Evolutionary conservation across 2,113 vertebrate species (phyloP).

Genomic region (Hemibagrus wyckioides): DNA sequence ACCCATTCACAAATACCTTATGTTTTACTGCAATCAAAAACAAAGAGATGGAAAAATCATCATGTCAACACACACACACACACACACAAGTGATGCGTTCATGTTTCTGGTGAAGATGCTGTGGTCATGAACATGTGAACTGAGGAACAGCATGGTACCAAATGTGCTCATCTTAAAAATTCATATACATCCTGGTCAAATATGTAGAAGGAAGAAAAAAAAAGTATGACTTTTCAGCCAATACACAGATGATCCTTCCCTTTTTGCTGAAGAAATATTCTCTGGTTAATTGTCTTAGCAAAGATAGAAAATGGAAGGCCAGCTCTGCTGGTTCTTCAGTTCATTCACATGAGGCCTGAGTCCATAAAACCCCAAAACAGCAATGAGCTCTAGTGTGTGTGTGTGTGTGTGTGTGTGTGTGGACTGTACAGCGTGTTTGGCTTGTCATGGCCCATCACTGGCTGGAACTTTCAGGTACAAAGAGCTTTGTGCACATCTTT

Average conservation of each 20-base stretch:
- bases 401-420: constrained; percentile 18
- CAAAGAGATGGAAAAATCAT: constrained; percentile 26
- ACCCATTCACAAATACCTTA: constrained; percentile 44
- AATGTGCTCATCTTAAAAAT: constrained; percentile 33
- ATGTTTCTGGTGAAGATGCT: constrained; percentile 35
- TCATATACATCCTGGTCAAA: constrained; percentile 29
- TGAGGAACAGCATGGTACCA: constrained; percentile 43
- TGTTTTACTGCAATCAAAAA: constrained; percentile 32
- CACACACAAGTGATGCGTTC: constrained; percentile 14
- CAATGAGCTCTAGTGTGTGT: constrained; percentile 37
- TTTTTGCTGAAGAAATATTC: constrained; percentile 75
- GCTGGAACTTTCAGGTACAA: constrained; percentile 38
- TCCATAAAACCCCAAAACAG: constrained; percentile 44
- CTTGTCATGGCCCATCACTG: constrained; percentile 22
- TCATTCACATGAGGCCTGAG: constrained; percentile 71
- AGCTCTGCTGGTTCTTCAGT: constrained; percentile 85
- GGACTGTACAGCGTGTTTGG: constrained; percentile 46
- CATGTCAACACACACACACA: not conserved
- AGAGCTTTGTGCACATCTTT: constrained; percentile 32
- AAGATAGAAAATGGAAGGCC: constrained; percentile 85
- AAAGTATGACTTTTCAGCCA: constrained; percentile 60
- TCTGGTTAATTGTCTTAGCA: constrained; percentile 79
- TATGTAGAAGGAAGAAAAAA: constrained; percentile 29
- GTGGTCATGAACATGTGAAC: constrained; percentile 41
- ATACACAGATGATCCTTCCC: constrained; percentile 69